Evolutionary conservation across 2,888 invertebrate species (phyloP).

Genomic region (Allacma fusca): DNA sequence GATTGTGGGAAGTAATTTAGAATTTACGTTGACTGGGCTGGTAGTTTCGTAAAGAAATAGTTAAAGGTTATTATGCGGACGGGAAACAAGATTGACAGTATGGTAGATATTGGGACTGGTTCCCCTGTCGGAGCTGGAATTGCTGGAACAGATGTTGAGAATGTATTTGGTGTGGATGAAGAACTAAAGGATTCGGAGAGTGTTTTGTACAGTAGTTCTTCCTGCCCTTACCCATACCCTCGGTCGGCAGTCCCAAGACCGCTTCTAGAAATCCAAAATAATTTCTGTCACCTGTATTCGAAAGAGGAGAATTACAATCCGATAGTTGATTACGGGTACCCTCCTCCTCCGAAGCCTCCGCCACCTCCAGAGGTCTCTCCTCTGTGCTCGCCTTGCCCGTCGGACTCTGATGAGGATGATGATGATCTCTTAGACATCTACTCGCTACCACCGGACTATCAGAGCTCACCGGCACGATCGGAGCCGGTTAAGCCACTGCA

Average conservation of each 20-base stretch:
- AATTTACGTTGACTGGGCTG: too few relatives aligned
- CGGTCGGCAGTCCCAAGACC: neutral
- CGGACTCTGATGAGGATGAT: slow-evolving; percentile 20
- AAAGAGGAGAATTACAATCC: neutral
- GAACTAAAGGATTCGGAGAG: too few relatives aligned
- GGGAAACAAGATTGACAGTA: too few relatives aligned
- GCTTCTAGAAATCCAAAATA: neutral
- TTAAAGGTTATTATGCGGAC: too few relatives aligned
- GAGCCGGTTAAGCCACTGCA: neutral
- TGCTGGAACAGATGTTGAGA: too few relatives aligned
- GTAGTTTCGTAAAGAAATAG: too few relatives aligned
- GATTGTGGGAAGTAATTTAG: too few relatives aligned
- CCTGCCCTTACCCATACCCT: neutral
- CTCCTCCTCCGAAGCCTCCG: slow-evolving; percentile 30
- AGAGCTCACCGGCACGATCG: neutral
- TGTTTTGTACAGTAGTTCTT: neutral
- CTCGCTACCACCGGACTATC: neutral
- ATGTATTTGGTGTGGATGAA: too few relatives aligned
- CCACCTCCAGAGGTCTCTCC: slow-evolving; percentile 24
- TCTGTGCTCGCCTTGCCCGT: slow-evolving; percentile 13
- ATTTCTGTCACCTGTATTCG: neutral
- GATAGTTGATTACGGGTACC: slow-evolving; percentile 29
- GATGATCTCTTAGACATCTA: slow-evolving; percentile 16
- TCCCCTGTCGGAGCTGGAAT: too few relatives aligned
- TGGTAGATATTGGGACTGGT: too few relatives aligned